These are phyloP conservation scores for Characodon lateralis DNA, from an alignment of 2,797 vertebrate genomes.

Conservation along the genomic window DNA sequence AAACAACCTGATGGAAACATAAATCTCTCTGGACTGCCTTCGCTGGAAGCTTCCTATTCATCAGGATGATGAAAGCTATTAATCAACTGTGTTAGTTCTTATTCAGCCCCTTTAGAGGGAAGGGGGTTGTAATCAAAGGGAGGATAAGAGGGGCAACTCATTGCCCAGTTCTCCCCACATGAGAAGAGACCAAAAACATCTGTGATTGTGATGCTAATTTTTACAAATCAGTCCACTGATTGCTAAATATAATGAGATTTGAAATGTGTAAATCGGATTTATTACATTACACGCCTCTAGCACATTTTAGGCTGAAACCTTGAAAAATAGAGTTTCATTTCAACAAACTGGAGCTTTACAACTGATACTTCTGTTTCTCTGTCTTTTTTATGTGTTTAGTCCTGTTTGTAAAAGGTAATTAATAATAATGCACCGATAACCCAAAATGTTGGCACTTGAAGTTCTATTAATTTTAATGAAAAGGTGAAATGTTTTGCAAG, in stretches of 20 bases:
- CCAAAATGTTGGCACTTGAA: neutral
- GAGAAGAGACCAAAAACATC: slow-evolving; percentile 16
- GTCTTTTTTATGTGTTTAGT: neutral
- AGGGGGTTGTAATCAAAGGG: slow-evolving; percentile 59
- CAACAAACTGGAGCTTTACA: neutral
- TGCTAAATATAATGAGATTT: slow-evolving; percentile 14
- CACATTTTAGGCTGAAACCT: neutral
- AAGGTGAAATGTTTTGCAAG: neutral
- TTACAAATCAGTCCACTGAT: slow-evolving; percentile 34
- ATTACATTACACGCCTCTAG: neutral
- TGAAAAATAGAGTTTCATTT: neutral
- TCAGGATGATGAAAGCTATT: slow-evolving; percentile 63
- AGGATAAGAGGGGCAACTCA: slow-evolving; percentile 29
- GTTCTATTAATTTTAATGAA: neutral
- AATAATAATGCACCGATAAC: neutral
- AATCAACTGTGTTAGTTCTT: slow-evolving; percentile 34
- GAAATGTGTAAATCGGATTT: slow-evolving; percentile 5
- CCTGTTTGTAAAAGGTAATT: neutral
- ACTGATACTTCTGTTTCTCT: neutral
- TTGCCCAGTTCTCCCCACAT: slow-evolving; percentile 10
- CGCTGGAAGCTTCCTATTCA: slow-evolving; percentile 42
- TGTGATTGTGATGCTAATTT: slow-evolving; percentile 24
- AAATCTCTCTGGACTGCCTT: slow-evolving; percentile 41
- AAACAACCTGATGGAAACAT: slow-evolving; percentile 38
- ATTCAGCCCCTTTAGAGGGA: slow-evolving; percentile 32